These are phyloP conservation scores for Lycia hirtaria DNA, from an alignment of 2,888 invertebrate genomes.

Conservation along the genomic window DNA sequence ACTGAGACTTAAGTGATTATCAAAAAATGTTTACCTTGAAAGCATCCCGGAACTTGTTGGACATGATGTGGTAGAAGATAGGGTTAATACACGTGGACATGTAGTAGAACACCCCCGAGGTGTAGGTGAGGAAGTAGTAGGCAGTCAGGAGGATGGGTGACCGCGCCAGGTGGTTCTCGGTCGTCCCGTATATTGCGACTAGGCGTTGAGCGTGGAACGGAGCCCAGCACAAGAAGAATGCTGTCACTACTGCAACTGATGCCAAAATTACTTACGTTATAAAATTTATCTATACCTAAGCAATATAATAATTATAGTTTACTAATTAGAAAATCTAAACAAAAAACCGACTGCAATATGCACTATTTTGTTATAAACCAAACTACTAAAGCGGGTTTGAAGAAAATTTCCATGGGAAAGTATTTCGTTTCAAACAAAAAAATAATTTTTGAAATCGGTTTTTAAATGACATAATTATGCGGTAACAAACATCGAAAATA, in stretches of 20 bases:
- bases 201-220: conserved; percentile 97
- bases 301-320: too few species aligned
- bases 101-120: conserved; percentile 96
- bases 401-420: too few species aligned
- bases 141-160: conserved; percentile 81
- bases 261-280: conserved; percentile 18
- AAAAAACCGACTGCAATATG: too few species aligned
- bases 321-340: too few species aligned
- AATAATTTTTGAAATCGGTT: too few species aligned
- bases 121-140: conserved; percentile 90
- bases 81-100: conserved; percentile 97
- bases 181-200: conserved; percentile 89
- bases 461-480: too few species aligned
- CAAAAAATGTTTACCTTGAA: conserved; percentile 89
- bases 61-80: conserved; percentile 97
- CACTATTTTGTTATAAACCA: too few species aligned
- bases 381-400: too few species aligned
- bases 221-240: conserved; percentile 95
- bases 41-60: conserved; percentile 96
- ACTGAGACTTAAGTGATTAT: too few species aligned
- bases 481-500: too few species aligned
- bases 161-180: conserved; percentile 69
- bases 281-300: conserved; percentile 10
- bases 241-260: conserved; percentile 94
- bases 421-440: too few species aligned